A percentile compares a stretch with the other conserved stretches of the same genome.
Conservation (phyloP, 2,888 invertebrate genomes). For the Chalcis sispes region DNA sequence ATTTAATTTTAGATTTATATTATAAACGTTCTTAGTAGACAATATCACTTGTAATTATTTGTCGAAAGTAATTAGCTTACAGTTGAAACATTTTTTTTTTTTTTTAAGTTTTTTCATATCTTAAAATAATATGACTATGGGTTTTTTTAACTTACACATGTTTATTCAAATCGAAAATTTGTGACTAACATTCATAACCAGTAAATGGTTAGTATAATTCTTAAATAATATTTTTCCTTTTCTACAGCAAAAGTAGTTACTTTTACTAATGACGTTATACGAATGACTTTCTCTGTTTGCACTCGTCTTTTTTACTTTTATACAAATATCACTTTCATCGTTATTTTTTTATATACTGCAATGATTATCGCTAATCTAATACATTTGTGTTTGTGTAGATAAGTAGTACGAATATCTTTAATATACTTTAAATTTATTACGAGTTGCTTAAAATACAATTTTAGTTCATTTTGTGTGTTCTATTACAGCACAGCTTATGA, state of each 20-base stretch:
- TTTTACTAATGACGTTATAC: slow-evolving; percentile 13
- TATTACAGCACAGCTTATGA: slow-evolving; percentile 74
- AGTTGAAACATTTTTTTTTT: background rate
- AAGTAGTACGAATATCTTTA: slow-evolving; percentile 25
- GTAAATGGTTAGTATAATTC: slow-evolving; percentile 45
- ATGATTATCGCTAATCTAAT: slow-evolving; percentile 24
- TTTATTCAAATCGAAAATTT: slow-evolving; percentile 26
- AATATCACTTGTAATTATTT: no score
- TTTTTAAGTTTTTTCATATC: slow-evolving; percentile 8
- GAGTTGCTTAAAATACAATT: background rate
- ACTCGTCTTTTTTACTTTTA: slow-evolving; percentile 33
- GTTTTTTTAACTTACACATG: slow-evolving; percentile 19
- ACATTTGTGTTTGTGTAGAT: slow-evolving; percentile 26
- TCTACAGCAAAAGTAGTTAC: slow-evolving; percentile 11
- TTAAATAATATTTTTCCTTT: slow-evolving; percentile 31
- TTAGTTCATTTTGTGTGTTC: slow-evolving; percentile 38
- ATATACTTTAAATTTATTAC: background rate
- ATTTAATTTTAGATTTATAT: no score
- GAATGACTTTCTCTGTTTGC: slow-evolving; percentile 44
- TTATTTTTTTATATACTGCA: slow-evolving; percentile 31
- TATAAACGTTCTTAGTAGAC: no score
- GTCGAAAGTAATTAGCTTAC: slow-evolving; percentile 26
- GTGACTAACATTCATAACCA: slow-evolving; percentile 47
- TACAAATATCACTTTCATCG: slow-evolving; percentile 25
- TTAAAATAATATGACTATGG: slow-evolving; percentile 13